Percentiles rank a stretch among this genome's conserved stretches.
Conservation (phyloP, 2,888 invertebrate species). For the Drosophila antonietae region DNA sequence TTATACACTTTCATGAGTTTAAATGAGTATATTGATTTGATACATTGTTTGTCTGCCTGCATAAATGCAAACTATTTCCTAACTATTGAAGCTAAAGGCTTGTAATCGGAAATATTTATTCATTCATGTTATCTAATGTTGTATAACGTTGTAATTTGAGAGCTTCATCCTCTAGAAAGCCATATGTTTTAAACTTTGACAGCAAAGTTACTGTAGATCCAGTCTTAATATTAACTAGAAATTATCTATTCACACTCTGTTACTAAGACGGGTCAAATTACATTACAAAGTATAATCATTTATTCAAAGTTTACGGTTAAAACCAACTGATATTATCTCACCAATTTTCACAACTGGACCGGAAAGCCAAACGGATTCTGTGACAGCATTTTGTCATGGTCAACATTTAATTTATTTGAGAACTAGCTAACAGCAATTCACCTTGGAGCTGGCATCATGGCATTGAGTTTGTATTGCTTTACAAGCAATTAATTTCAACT, state of each 20-base stretch:
- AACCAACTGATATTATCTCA: constrained; percentile 31
- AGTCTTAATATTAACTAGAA: not conserved
- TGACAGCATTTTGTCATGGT: constrained; percentile 55
- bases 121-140: too few species aligned
- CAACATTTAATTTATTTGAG: constrained; percentile 70
- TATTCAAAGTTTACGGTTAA: not conserved
- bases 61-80: too few species aligned
- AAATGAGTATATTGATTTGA: not conserved
- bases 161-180: not conserved
- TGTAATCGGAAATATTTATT: too few species aligned
- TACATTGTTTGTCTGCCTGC: not conserved
- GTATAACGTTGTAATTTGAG: too few species aligned
- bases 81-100: not conserved
- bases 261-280: not conserved
- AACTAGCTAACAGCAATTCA: constrained; percentile 49
- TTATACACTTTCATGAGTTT: not conserved
- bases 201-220: not conserved
- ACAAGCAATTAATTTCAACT: constrained; percentile 71
- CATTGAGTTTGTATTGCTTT: constrained; percentile 51
- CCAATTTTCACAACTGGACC: constrained; percentile 47
- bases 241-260: not conserved
- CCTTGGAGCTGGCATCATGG: constrained; percentile 35
- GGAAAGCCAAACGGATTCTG: constrained; percentile 48
- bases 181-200: not conserved
- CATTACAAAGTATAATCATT: not conserved